Evolutionary conservation across 2,113 vertebrate genomes (phyloP).

Genomic region (Cyphomyrus discorhynchus): DNA sequence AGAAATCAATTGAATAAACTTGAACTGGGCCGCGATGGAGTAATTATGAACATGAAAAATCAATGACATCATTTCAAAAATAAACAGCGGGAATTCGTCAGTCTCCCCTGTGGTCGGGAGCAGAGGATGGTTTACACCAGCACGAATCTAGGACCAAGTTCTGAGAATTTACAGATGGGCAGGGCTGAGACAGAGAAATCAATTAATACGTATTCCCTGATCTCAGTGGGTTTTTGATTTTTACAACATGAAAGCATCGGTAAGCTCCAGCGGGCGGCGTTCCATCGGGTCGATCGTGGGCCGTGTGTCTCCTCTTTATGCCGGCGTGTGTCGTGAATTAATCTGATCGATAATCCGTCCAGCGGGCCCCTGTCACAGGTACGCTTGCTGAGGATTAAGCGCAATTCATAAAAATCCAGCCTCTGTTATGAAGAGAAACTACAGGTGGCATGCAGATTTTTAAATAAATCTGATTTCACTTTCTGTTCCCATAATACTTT

Average conservation of each 20-base stretch:
- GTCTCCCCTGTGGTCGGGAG: constrained; percentile 77
- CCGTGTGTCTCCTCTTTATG: background rate
- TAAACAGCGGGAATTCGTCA: constrained; percentile 79
- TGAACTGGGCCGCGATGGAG: constrained; percentile 80
- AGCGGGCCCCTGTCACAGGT: background rate
- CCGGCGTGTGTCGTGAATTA: background rate
- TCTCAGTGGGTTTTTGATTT: constrained; percentile 99
- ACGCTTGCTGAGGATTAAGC: background rate
- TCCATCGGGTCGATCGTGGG: constrained; percentile 95
- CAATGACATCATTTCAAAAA: constrained; percentile 84
- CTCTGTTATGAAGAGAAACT: background rate
- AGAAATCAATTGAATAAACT: constrained; percentile 91
- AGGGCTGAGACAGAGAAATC: constrained; percentile 76
- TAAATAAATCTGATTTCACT: background rate
- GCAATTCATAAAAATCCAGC: background rate
- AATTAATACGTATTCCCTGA: constrained; percentile 92
- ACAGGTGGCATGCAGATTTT: background rate
- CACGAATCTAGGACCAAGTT: constrained; percentile 78
- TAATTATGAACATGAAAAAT: constrained; percentile 84
- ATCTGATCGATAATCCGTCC: background rate
- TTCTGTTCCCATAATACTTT: background rate
- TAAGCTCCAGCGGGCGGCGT: constrained; percentile 99
- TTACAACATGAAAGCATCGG: constrained; percentile 92
- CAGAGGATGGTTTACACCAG: constrained; percentile 77
- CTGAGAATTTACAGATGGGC: constrained; percentile 76